Percentiles rank a stretch among this genome's conserved stretches.
Evolutionary conservation across 1,140 invertebrate genomes (phyloP).

Genomic region (Meloidogyne exigua): DNA sequence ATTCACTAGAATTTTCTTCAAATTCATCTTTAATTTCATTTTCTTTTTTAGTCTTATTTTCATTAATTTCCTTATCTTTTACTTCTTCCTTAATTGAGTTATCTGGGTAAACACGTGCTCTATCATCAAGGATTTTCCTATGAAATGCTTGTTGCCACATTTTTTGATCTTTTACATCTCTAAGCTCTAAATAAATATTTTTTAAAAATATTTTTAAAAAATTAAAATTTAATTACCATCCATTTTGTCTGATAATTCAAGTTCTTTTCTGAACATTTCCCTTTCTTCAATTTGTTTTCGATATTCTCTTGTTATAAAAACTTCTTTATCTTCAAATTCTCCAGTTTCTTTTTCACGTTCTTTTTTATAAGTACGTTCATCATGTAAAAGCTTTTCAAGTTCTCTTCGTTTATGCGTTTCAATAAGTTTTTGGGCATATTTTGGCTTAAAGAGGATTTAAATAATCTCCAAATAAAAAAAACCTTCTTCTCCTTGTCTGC

Average conservation of each 20-base stretch:
- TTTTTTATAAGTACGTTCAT: constrained; percentile 38
- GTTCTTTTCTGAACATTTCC: constrained; percentile 16
- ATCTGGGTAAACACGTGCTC: background rate
- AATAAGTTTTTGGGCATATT: constrained; percentile 36
- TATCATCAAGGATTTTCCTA: constrained; percentile 33
- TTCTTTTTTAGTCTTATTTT: background rate
- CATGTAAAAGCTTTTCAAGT: constrained; percentile 32
- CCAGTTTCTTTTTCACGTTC: constrained; percentile 36
- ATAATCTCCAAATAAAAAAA: background rate
- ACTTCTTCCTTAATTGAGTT: background rate
- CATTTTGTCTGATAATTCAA: constrained; percentile 26
- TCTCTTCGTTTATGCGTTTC: constrained; percentile 38
- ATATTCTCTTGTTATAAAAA: constrained; percentile 39
- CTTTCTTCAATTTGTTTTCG: constrained; percentile 36
- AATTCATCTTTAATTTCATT: background rate
- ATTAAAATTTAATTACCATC: constrained; percentile 14
- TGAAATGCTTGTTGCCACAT: constrained; percentile 40
- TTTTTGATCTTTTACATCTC: constrained; percentile 28
- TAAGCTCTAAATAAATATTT: constrained; percentile 23
- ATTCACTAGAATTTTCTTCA: background rate
- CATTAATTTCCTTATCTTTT: background rate
- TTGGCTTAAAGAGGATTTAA: constrained; percentile 31
- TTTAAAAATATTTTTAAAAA: background rate
- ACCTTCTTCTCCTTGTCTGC: constrained; percentile 39
- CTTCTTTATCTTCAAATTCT: constrained; percentile 39